Conservation (phyloP, 2,113 vertebrate species). For the Sceloporus undulatus region DNA sequence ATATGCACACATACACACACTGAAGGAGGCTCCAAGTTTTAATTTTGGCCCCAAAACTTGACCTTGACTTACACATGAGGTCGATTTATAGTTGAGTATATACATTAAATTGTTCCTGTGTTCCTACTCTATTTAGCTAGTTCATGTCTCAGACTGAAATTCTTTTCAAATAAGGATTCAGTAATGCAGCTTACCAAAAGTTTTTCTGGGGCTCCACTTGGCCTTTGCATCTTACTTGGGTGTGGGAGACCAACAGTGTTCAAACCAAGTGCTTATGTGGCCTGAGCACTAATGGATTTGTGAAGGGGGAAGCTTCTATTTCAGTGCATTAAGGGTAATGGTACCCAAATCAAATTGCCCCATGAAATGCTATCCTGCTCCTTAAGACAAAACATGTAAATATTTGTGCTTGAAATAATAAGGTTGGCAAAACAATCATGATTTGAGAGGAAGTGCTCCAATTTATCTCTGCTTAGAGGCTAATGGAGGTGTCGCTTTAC, state of each 20-base stretch:
- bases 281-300: conserved; percentile 67
- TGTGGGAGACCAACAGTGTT: conserved; percentile 43
- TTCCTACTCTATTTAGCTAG: conserved; percentile 19
- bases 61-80: no score
- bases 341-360: conserved; percentile 82
- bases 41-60: no score
- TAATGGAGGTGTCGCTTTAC: conserved; percentile 90
- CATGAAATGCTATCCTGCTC: conserved; percentile 90
- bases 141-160: background rate
- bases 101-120: background rate
- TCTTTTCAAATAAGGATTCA: background rate
- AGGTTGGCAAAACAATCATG: conserved; percentile 89
- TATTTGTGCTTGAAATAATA: conserved; percentile 93
- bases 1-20: no score
- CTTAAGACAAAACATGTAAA: conserved; percentile 97
- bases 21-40: no score
- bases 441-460: conserved; percentile 90
- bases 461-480: conserved; percentile 82
- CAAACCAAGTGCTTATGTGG: conserved; percentile 17
- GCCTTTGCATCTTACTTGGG: background rate
- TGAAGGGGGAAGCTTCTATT: conserved; percentile 73
- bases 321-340: conserved; percentile 83
- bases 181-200: conserved; percentile 18
- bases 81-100: no score
- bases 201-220: background rate